A percentile compares a stretch with the other conserved stretches of the same genome.
Evolutionary conservation across 2,888 invertebrate genomes (phyloP).

Genomic region (Bursaphelenchus okinawaensis): DNA sequence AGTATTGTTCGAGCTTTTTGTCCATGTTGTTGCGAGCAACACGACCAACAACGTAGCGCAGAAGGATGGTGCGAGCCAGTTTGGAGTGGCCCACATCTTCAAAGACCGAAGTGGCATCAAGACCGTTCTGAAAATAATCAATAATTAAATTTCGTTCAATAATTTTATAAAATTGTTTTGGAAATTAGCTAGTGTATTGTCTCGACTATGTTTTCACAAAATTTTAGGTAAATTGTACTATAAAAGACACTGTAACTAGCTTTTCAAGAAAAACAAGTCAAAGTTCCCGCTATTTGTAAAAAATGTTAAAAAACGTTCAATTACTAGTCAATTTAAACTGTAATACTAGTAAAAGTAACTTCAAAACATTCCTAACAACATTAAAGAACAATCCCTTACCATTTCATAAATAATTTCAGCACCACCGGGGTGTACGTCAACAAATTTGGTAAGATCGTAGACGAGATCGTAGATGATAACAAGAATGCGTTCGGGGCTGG

Average conservation of each 20-base stretch:
- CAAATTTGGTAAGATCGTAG: slow-evolving; percentile 31
- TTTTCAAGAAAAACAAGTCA: too few relatives aligned
- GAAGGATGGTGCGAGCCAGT: slow-evolving; percentile 31
- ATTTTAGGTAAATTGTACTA: too few relatives aligned
- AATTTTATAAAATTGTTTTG: not conserved
- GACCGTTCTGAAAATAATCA: slow-evolving; percentile 38
- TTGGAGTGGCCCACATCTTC: slow-evolving; percentile 46
- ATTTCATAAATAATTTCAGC: slow-evolving; percentile 26
- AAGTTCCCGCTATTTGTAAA: not conserved
- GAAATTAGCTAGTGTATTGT: too few relatives aligned
- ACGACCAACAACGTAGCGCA: slow-evolving; percentile 24
- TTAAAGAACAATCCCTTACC: too few relatives aligned
- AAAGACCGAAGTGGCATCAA: slow-evolving; percentile 47
- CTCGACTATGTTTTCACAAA: too few relatives aligned
- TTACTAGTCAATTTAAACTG: not conserved
- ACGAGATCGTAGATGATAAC: slow-evolving; percentile 32
- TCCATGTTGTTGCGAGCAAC: slow-evolving; percentile 9
- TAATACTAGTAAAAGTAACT: too few relatives aligned
- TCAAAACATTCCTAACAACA: too few relatives aligned
- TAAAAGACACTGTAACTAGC: too few relatives aligned
- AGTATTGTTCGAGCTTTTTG: not conserved
- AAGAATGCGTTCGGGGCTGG: slow-evolving; percentile 1
- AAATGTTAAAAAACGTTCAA: not conserved
- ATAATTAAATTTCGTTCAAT: too few relatives aligned
- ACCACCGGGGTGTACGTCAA: slow-evolving; percentile 28